Conservation (phyloP, 2,888 invertebrate species). For the Tanypteryx hageni region DNA sequence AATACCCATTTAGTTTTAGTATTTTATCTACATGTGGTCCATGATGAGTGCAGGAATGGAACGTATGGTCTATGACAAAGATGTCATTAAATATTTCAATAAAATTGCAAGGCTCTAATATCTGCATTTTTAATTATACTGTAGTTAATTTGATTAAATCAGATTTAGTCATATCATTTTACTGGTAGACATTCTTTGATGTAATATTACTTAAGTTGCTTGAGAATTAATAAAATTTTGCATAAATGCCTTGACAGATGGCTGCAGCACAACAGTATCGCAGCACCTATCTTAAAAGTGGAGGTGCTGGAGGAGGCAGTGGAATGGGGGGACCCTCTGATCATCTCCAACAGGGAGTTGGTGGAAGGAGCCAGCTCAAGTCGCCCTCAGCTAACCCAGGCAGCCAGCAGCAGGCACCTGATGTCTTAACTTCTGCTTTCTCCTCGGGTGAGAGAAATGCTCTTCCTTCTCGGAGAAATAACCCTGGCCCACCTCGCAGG, state of each 20-base stretch:
- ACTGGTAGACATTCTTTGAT: too few species aligned
- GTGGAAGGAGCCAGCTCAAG: constrained; percentile 68
- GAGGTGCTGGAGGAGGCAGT: constrained; percentile 77
- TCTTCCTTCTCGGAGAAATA: constrained; percentile 59
- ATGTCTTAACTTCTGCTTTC: constrained; percentile 66
- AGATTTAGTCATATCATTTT: too few species aligned
- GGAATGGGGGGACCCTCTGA: constrained; percentile 75
- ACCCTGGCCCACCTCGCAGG: constrained; percentile 61
- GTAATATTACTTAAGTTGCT: too few species aligned
- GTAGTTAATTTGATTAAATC: neutral
- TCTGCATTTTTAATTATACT: neutral
- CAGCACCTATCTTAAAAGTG: constrained; percentile 71
- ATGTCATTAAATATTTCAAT: too few species aligned
- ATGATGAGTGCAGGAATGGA: too few species aligned
- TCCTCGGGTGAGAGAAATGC: constrained; percentile 68
- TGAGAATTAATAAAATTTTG: too few species aligned
- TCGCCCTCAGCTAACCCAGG: constrained; percentile 67
- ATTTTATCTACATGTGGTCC: too few species aligned
- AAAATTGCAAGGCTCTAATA: too few species aligned
- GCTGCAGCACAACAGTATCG: constrained; percentile 73
- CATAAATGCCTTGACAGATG: constrained; percentile 69
- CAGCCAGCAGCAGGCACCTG: constrained; percentile 55
- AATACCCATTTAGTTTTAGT: too few species aligned
- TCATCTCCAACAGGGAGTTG: constrained; percentile 65
- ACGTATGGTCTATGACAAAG: too few species aligned